These are phyloP conservation scores for Eupsilia transversa DNA, from an alignment of 2,888 invertebrate species.

Conservation along the genomic window DNA sequence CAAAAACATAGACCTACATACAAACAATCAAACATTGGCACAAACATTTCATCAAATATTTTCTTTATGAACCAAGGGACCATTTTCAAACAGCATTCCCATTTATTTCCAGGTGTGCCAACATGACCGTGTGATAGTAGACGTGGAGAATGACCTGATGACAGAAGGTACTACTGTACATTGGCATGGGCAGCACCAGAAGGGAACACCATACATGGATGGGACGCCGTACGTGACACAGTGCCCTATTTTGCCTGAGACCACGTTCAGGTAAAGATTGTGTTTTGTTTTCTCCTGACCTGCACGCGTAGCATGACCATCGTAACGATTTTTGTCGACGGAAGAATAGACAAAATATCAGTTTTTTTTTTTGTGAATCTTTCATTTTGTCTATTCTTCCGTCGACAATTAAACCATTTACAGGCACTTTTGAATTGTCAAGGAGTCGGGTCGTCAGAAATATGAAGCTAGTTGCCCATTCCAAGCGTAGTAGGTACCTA, in stretches of 20 bases:
- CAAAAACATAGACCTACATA: neutral
- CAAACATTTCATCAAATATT: neutral
- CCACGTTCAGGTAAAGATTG: conserved; percentile 91
- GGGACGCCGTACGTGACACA: conserved; percentile 96
- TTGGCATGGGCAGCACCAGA: conserved; percentile 97
- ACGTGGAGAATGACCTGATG: conserved; percentile 94
- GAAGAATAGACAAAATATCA: too few species aligned
- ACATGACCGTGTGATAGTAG: conserved; percentile 95
- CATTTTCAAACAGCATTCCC: neutral
- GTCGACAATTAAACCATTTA: too few species aligned
- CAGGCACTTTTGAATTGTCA: too few species aligned
- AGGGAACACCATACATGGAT: conserved; percentile 95
- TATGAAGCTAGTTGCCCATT: too few species aligned
- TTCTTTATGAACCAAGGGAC: neutral
- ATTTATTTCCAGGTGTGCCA: conserved; percentile 93
- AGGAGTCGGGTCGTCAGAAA: too few species aligned
- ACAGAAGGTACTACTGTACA: conserved; percentile 96
- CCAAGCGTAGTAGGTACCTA: too few species aligned
- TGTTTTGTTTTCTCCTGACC: conserved; percentile 12
- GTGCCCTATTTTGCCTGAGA: conserved; percentile 94
- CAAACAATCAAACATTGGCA: neutral
- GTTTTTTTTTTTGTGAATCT: too few species aligned
- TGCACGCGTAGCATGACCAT: too few species aligned
- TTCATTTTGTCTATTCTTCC: too few species aligned
- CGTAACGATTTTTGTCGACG: too few species aligned